These are phyloP conservation scores for Myotis findleyi DNA, from an alignment of 2,797 vertebrate species.

Conservation along the genomic window DNA sequence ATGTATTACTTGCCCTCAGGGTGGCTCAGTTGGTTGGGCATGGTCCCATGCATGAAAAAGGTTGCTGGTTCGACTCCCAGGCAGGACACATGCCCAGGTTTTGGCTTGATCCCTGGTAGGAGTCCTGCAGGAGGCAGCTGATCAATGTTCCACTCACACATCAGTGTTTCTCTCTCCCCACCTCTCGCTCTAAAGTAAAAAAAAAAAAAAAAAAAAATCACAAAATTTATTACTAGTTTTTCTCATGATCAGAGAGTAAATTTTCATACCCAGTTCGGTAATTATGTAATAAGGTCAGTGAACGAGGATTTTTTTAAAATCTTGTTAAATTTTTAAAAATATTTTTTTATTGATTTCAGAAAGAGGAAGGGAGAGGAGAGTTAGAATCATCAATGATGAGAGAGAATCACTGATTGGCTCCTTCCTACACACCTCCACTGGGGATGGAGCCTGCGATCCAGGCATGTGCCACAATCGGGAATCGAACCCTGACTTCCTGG, in stretches of 20 bases:
- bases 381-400: background rate
- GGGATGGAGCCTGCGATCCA: background rate
- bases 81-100: background rate
- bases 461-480: background rate
- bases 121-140: background rate
- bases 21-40: too few species aligned
- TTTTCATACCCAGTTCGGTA: background rate
- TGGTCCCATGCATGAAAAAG: background rate
- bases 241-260: conserved; percentile 13
- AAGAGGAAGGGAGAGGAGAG: background rate
- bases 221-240: background rate
- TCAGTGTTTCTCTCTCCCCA: background rate
- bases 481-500: background rate
- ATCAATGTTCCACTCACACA: background rate
- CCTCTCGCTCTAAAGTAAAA: background rate
- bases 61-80: background rate
- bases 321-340: background rate
- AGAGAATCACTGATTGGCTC: background rate
- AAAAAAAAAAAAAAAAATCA: background rate
- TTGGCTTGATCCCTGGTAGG: background rate
- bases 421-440: background rate
- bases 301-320: background rate
- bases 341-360: background rate
- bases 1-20: background rate
- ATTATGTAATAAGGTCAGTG: background rate